Percentiles rank a stretch among this genome's conserved stretches.
Evolutionary conservation across 1,140 invertebrate genomes (phyloP).

Genomic region (Pantala flavescens): DNA sequence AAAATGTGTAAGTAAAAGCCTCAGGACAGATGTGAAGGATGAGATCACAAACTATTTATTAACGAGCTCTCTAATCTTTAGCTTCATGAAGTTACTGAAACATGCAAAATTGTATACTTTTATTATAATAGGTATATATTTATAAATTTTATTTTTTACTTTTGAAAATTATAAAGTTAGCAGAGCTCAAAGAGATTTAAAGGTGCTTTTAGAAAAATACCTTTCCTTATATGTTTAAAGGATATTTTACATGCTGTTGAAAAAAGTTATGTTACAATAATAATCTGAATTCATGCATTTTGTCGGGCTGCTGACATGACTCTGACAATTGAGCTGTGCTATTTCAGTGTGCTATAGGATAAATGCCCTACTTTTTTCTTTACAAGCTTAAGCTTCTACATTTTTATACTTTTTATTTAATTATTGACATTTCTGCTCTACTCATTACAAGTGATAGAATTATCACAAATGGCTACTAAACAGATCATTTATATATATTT

Average conservation of each 20-base stretch:
- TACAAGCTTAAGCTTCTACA: slow-evolving; percentile 1
- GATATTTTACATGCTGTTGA: too few relatives aligned
- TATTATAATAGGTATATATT: neutral
- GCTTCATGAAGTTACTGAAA: neutral
- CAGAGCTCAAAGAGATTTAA: neutral
- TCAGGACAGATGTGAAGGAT: slow-evolving; percentile 8
- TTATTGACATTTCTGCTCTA: neutral
- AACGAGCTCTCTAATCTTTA: neutral
- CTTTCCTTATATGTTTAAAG: neutral
- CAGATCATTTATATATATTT: neutral
- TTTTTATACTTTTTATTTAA: neutral
- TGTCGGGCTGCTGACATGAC: neutral
- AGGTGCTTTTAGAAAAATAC: neutral
- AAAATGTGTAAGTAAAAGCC: neutral
- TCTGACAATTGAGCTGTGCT: slow-evolving; percentile 3
- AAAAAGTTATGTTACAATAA: neutral
- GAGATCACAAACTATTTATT: neutral
- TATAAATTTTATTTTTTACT: neutral
- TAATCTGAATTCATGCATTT: neutral
- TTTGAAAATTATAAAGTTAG: neutral
- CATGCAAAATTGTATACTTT: neutral
- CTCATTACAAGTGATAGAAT: neutral
- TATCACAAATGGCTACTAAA: neutral
- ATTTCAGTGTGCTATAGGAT: neutral
- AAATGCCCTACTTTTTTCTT: neutral